Conservation (phyloP, 2,888 invertebrate species). For the Nephrotoma flavescens region DNA sequence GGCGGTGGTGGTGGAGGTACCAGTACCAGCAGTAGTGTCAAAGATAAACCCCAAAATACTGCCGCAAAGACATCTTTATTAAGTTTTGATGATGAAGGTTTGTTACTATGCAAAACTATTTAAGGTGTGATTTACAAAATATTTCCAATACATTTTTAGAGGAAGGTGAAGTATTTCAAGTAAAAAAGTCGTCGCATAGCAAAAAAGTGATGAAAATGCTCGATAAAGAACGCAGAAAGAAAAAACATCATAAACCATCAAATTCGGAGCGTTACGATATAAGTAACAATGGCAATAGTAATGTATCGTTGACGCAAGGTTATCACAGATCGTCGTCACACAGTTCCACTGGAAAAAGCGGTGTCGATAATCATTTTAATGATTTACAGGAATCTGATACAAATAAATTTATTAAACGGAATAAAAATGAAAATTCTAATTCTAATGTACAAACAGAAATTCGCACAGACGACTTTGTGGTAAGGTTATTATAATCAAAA, state of each 20-base stretch:
- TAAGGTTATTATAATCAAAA: conserved; percentile 38
- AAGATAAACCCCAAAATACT: conserved; percentile 11
- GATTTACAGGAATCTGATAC: not conserved
- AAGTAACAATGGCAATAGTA: conserved; percentile 17
- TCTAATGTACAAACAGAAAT: conserved; percentile 47
- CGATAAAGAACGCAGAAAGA: conserved; percentile 57
- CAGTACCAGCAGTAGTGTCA: not conserved
- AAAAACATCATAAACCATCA: conserved; percentile 27
- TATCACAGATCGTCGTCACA: conserved; percentile 10
- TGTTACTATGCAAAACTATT: not conserved
- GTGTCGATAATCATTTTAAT: not conserved
- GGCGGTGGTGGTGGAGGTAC: not conserved
- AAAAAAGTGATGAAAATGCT: conserved; percentile 73
- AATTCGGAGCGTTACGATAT: conserved; percentile 11
- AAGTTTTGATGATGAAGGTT: conserved; percentile 68
- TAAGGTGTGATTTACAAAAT: not conserved
- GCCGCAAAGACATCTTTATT: conserved; percentile 39
- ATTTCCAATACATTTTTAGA: conserved; percentile 31
- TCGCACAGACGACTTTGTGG: conserved; percentile 53
- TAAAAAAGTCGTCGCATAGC: conserved; percentile 90
- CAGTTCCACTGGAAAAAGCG: conserved; percentile 11
- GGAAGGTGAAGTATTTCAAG: conserved; percentile 82
- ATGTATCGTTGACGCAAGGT: conserved; percentile 16
- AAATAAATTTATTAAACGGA: conserved; percentile 15
- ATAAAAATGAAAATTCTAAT: conserved; percentile 32